These are phyloP conservation scores for Tipula unca DNA, from an alignment of 2,888 invertebrate species.

Conservation along the genomic window DNA sequence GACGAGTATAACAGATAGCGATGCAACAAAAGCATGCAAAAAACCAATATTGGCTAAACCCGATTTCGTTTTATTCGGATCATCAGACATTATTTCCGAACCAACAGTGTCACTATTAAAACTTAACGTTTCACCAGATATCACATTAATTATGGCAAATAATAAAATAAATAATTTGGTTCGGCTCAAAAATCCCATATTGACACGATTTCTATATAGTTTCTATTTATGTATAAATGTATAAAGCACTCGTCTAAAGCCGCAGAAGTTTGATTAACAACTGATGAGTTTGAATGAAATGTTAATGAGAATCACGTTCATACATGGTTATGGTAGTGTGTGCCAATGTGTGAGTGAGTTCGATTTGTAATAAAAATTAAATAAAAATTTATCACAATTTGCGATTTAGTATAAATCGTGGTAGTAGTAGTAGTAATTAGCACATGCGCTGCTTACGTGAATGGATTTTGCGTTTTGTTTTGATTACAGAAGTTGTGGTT, in stretches of 20 bases:
- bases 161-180: neutral
- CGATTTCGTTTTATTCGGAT: neutral
- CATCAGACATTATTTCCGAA: neutral
- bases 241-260: neutral
- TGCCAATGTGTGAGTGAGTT: neutral
- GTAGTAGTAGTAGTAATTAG: no score
- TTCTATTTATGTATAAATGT: no score
- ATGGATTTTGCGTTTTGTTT: no score
- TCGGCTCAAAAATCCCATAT: neutral
- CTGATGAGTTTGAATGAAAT: neutral
- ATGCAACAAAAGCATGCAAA: slow-evolving; percentile 87
- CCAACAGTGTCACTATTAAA: neutral
- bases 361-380: neutral
- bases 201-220: neutral
- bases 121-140: neutral
- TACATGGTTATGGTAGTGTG: neutral
- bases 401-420: no score
- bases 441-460: no score
- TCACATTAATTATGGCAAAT: neutral
- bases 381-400: neutral
- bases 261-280: neutral
- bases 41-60: slow-evolving; percentile 49
- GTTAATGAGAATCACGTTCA: neutral
- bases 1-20: slow-evolving; percentile 91
- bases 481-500: neutral